Percentiles rank a stretch among this genome's conserved stretches.
phyloP scores from a whole-genome alignment of 2,113 vertebrate genomes.

The Gnathonemus echidnorhynchus region DNA sequence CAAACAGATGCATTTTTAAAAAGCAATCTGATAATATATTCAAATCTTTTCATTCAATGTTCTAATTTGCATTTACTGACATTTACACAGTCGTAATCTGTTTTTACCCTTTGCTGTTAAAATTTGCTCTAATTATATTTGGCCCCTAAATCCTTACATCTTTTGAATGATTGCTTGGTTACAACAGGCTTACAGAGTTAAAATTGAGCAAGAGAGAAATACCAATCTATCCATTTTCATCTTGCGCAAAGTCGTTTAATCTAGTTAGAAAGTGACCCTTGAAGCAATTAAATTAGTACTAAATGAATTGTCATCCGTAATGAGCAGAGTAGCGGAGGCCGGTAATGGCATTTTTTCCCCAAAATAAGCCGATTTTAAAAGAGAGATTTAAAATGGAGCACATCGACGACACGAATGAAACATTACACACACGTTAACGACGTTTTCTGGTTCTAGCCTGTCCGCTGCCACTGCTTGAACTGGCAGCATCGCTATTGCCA shows the following conservation, averaged over 20 bases:
- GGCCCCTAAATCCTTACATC: not conserved
- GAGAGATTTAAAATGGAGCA: not conserved
- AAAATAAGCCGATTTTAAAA: not conserved
- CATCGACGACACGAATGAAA: not conserved
- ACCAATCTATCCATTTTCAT: not conserved
- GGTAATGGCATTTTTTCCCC: not conserved
- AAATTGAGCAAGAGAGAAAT: not conserved
- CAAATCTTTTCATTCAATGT: not conserved
- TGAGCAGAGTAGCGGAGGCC: not conserved
- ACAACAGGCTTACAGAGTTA: not conserved
- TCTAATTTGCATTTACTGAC: not conserved
- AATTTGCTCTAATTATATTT: not conserved
- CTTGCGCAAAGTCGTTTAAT: not conserved
- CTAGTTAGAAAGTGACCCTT: not conserved
- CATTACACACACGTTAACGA: not conserved
- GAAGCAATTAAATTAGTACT: constrained; percentile 5
- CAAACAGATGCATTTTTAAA: not conserved
- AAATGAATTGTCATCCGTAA: not conserved
- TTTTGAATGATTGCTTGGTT: not conserved
- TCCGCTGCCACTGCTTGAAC: not conserved
- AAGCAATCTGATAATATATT: not conserved
- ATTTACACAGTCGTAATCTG: not conserved
- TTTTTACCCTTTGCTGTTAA: not conserved
- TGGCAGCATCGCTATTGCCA: constrained; percentile 8
- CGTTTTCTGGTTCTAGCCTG: not conserved